Evolutionary conservation across 2,888 invertebrate species (phyloP).

Genomic region (Acleris sparsana): DNA sequence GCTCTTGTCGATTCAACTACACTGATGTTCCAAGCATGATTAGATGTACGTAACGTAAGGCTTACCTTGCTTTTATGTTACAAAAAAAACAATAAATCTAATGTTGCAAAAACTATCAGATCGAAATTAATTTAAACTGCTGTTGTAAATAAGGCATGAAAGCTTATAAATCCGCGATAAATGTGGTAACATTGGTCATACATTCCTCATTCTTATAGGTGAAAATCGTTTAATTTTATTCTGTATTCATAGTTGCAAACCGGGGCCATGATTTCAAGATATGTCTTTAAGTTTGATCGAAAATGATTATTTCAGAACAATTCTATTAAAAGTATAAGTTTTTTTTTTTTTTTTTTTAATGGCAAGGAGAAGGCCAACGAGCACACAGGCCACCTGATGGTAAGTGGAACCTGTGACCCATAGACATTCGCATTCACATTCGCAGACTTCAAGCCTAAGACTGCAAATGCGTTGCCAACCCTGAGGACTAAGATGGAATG

Average conservation of each 20-base stretch:
- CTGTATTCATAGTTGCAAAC: conserved; percentile 7
- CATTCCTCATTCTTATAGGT: conserved; percentile 14
- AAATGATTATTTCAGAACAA: no score
- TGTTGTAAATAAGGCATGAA: conserved; percentile 75
- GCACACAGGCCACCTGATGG: no score
- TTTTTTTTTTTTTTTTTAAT: no score
- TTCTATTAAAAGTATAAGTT: no score
- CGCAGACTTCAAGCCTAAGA: no score
- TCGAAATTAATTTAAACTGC: conserved; percentile 47
- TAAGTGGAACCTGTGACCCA: no score
- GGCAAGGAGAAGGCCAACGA: no score
- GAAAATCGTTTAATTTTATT: no score
- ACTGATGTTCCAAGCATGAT: conserved; percentile 49
- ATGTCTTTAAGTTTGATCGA: background rate
- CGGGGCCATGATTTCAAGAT: conserved; percentile 17
- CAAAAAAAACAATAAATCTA: conserved; percentile 44
- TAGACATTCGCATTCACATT: no score
- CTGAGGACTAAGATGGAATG: no score
- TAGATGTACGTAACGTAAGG: conserved; percentile 49
- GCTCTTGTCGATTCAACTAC: background rate
- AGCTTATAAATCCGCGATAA: conserved; percentile 6
- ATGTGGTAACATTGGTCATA: conserved; percentile 16
- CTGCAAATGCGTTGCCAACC: no score
- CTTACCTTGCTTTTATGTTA: conserved; percentile 59
- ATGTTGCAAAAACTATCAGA: conserved; percentile 28